A percentile compares a stretch with the other conserved stretches of the same genome.
phyloP scores from a whole-genome alignment of 2,797 vertebrate species.

The Carduelis carduelis region DNA sequence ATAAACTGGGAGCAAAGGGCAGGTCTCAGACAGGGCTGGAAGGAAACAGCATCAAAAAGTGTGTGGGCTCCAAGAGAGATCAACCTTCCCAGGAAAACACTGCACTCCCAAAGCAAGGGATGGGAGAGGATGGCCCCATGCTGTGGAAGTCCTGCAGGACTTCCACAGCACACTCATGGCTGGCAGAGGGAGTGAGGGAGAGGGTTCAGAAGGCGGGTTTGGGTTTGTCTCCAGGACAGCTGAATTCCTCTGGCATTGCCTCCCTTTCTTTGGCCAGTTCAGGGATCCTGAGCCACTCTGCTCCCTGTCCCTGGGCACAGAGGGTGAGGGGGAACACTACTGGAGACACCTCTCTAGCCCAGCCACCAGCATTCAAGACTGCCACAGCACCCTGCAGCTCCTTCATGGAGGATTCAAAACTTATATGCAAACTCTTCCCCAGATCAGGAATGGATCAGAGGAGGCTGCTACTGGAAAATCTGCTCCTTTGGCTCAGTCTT shows the following conservation, averaged over 20 bases:
- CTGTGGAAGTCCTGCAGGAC: not conserved
- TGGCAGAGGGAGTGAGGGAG: not conserved
- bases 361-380: not conserved
- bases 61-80: not conserved
- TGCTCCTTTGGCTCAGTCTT: not conserved
- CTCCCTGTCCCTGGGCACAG: not conserved
- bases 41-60: not conserved
- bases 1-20: not conserved
- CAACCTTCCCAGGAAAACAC: not conserved
- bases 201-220: rapidly evolving
- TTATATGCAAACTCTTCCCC: not conserved
- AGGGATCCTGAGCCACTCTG: rapidly evolving
- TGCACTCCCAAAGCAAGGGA: not conserved
- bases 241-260: not conserved
- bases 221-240: not conserved
- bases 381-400: not conserved
- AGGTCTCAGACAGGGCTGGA: not conserved
- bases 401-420: not conserved
- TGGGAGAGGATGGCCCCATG: not conserved
- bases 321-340: not conserved
- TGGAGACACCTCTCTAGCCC: not conserved
- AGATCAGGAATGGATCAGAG: not conserved
- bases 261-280: not conserved
- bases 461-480: not conserved
- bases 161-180: not conserved